Evolutionary conservation across 1,140 invertebrate genomes (phyloP).

Genomic region (Pomacea maculata): DNA sequence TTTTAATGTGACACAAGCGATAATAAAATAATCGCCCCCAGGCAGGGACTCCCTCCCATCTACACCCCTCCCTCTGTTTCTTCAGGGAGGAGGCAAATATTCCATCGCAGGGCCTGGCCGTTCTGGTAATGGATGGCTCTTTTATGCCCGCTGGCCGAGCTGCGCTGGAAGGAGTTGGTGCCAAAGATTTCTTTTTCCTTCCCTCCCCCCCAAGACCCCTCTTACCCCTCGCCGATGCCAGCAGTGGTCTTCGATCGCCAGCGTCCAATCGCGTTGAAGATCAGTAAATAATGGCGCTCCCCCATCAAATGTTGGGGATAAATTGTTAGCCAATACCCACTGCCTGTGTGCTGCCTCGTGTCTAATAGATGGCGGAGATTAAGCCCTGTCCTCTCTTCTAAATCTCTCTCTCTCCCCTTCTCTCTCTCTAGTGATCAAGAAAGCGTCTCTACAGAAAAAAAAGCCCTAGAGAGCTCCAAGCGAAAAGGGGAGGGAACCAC

Average conservation of each 20-base stretch:
- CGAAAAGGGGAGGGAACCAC: no score
- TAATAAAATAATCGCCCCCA: slow-evolving; percentile 32
- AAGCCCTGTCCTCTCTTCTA: slow-evolving; percentile 9
- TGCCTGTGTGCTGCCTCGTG: neutral
- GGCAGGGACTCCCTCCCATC: neutral
- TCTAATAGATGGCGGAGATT: slow-evolving; percentile 26
- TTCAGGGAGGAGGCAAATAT: slow-evolving; percentile 27
- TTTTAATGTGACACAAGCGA: slow-evolving; percentile 35
- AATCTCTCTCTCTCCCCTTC: slow-evolving; percentile 24
- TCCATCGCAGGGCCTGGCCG: slow-evolving; percentile 15
- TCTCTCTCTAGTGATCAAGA: slow-evolving; percentile 11
- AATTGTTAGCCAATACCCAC: slow-evolving; percentile 17
- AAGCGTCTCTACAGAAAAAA: no score
- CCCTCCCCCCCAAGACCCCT: neutral
- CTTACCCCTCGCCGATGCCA: neutral
- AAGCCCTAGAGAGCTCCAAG: no score
- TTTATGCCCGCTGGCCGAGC: slow-evolving; percentile 21
- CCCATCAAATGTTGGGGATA: slow-evolving; percentile 18
- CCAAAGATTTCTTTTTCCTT: neutral
- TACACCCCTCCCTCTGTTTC: neutral
- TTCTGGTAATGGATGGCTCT: slow-evolving; percentile 23
- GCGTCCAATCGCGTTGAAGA: slow-evolving; percentile 17
- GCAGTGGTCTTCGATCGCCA: slow-evolving; percentile 9
- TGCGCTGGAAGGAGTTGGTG: neutral
- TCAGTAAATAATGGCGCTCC: slow-evolving; percentile 14